Evolutionary conservation across 2,888 invertebrate species (phyloP), one percentile per base, ranked within the genome.

Genomic region (Embidobia sp.): DNA sequence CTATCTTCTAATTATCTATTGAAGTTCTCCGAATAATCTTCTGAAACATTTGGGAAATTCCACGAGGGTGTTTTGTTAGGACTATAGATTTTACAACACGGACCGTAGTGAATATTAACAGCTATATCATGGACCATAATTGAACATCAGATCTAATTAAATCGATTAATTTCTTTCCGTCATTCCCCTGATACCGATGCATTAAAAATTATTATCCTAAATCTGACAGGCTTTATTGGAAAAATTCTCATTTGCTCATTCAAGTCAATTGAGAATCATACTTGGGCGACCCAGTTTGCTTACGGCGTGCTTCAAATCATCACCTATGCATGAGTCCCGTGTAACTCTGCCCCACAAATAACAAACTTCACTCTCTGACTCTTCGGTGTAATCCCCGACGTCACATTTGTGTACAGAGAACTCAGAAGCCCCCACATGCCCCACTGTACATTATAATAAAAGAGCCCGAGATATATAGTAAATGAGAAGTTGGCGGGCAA

Each of bases 331-430:
- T 44, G 57, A 51, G 35, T 27, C 27, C 18, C 33, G 35, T 51
- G 51, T 69, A 69, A 59, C 69, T 59, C 69, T 69, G 59, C 51
- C 51, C 69, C 51, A 69, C 59, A 69, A 69, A 59, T 69, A 69
- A 69, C 69, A 69, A 69, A 69, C 51, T 59, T 31, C 35, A 42
- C 48, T 67, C 13, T 40, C 18, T 49, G n/a, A n/a, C n/a, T n/a
- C n/a, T n/a, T 49, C 48, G 26, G 42, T 49, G 37, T 59, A 70
- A 61, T 70, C 70, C 70, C 70, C 46, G 22, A 61, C 53, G 72
- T 69, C 40, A 63, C 63, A 72, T 72, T 63, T 61, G 48, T 55
- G 63, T 55, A 63, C 55, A 72, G 46, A 72, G 59, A 55, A 48
- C 61, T 53, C 31, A 35, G n/a, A n/a, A n/a, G 26, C 6, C 8